phyloP scores from a whole-genome alignment of 2,113 vertebrate genomes.

The Misgurnus anguillicaudatus region DNA sequence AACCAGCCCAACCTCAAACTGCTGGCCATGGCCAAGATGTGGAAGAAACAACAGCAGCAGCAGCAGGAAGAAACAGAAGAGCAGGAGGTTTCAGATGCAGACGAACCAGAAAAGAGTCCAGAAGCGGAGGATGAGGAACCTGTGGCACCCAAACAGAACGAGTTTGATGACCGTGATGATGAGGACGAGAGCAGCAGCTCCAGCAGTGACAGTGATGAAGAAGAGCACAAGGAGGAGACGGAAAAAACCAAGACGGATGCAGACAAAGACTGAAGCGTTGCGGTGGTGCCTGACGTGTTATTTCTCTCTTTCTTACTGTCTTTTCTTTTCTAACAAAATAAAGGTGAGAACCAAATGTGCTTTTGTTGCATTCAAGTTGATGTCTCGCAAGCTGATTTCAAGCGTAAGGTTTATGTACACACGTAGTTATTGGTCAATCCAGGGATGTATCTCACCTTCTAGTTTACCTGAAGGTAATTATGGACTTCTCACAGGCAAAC shows the following conservation, averaged over 20 bases:
- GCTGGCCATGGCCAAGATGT: conserved; percentile 97
- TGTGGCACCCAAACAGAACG: neutral
- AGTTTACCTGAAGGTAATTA: no score
- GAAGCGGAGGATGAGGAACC: conserved; percentile 13
- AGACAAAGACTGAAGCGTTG: conserved; percentile 28
- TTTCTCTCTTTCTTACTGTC: conserved; percentile 6
- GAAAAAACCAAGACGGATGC: conserved; percentile 35
- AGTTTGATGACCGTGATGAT: conserved; percentile 21
- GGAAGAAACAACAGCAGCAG: conserved; percentile 91
- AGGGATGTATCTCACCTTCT: no score
- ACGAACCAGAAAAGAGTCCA: conserved; percentile 10
- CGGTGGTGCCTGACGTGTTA: conserved; percentile 38
- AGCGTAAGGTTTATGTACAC: no score
- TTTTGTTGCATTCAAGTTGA: no score
- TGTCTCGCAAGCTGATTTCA: no score
- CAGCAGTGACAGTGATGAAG: conserved; percentile 32
- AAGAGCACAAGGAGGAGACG: conserved; percentile 25
- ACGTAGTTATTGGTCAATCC: no score
- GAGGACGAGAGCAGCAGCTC: conserved; percentile 40
- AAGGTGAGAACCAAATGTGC: conserved; percentile 37
- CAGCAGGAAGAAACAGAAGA: conserved; percentile 67
- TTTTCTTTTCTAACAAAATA: conserved; percentile 49
- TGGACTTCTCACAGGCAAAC: no score
- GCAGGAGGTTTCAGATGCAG: conserved; percentile 50
- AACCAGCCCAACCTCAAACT: conserved; percentile 98